Percentiles rank a stretch among this genome's conserved stretches.
phyloP scores from a whole-genome alignment of 2,113 vertebrate genomes.

The Isichthys henryi region DNA sequence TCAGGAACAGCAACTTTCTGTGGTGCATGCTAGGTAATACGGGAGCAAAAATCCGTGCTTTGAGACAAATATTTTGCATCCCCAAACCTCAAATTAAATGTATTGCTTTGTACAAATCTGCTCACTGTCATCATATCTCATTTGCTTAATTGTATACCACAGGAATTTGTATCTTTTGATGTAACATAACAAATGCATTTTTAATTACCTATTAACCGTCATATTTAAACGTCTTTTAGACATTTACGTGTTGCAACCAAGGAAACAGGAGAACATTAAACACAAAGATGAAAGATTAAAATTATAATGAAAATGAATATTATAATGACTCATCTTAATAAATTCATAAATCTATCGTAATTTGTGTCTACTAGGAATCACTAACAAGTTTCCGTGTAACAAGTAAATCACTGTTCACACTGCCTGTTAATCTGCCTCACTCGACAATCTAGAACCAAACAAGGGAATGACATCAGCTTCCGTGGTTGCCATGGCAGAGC shows the following conservation, averaged over 20 bases:
- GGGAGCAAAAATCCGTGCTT: background rate
- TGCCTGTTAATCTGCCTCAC: background rate
- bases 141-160: background rate
- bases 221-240: background rate
- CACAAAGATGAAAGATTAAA: background rate
- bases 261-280: background rate
- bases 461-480: conserved; percentile 83
- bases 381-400: background rate
- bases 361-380: background rate
- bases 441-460: background rate
- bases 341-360: background rate
- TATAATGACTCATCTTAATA: background rate
- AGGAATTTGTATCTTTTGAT: background rate
- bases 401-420: background rate
- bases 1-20: background rate
- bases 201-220: background rate
- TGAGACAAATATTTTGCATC: background rate
- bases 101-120: background rate
- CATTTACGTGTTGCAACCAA: background rate
- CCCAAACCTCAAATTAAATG: background rate
- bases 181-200: background rate
- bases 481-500: conserved; percentile 80
- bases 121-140: background rate
- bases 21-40: background rate
- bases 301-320: background rate